phyloP scores from a whole-genome alignment of 2,797 vertebrate genomes.

The Hybognathus amarus region DNA sequence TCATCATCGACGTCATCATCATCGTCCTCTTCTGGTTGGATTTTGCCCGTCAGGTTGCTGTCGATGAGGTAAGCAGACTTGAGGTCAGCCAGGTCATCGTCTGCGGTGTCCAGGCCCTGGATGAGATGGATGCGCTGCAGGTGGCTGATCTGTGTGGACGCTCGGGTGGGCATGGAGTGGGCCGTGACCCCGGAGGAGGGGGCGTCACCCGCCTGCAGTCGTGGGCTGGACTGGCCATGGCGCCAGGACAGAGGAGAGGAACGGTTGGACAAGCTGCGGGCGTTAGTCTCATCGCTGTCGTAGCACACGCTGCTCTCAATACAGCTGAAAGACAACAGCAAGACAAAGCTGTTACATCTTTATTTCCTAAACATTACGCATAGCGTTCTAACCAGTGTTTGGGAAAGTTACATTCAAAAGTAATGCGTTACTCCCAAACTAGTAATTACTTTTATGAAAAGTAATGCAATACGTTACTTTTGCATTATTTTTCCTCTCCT shows the following conservation, averaged over 20 bases:
- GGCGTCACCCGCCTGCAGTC: constrained; percentile 92
- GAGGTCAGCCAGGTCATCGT: constrained; percentile 83
- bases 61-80: constrained; percentile 91
- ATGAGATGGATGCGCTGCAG: constrained; percentile 88
- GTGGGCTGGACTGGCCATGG: constrained; percentile 92
- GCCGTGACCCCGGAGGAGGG: constrained; percentile 83
- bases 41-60: constrained; percentile 84
- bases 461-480: too few species aligned
- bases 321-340: constrained; percentile 73
- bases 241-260: constrained; percentile 95
- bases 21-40: constrained; percentile 74
- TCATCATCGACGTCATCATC: constrained; percentile 80
- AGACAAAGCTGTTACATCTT: not conserved
- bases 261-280: constrained; percentile 90
- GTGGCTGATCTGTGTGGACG: constrained; percentile 85
- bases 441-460: not conserved
- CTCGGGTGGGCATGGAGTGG: constrained; percentile 72
- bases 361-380: not conserved
- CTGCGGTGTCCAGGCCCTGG: constrained; percentile 79
- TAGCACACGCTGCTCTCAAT: constrained; percentile 87
- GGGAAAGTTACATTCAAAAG: not conserved
- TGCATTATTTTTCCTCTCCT: too few species aligned
- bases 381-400: not conserved
- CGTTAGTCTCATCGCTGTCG: constrained; percentile 91
- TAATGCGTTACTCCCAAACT: not conserved